These are phyloP conservation scores for Alviniconcha strummeri DNA, from an alignment of 2,888 invertebrate genomes.

Conservation along the genomic window DNA sequence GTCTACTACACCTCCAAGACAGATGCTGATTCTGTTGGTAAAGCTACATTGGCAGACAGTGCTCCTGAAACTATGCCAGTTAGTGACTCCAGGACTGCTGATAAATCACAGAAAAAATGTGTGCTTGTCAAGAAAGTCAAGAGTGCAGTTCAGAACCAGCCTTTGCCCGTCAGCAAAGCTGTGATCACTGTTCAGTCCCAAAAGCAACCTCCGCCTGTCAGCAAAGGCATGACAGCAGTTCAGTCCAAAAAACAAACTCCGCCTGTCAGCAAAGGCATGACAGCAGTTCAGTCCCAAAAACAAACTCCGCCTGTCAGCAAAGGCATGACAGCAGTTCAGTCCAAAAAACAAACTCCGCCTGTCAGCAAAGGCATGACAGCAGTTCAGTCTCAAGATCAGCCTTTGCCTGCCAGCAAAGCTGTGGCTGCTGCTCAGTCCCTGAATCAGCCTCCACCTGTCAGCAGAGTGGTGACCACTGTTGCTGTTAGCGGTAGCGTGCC, in stretches of 20 bases:
- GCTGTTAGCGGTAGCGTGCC: neutral
- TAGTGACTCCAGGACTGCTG: neutral
- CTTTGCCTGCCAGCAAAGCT: neutral
- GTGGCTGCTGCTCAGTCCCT: neutral
- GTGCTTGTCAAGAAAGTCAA: neutral
- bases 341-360: neutral
- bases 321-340: neutral
- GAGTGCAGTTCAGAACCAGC: neutral
- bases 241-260: neutral
- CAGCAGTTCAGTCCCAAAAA: neutral
- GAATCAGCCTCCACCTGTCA: neutral
- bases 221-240: neutral
- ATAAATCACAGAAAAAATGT: neutral
- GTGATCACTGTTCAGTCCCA: neutral
- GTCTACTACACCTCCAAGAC: conserved; percentile 17
- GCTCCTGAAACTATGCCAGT: neutral
- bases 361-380: neutral
- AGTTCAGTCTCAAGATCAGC: neutral
- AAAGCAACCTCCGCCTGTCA: neutral
- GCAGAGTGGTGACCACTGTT: no score
- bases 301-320: neutral
- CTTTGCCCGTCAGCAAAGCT: neutral
- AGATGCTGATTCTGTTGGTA: neutral
- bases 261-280: neutral
- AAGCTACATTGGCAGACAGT: neutral